phyloP scores from a whole-genome alignment of 2,888 invertebrate genomes.

The Phorcus lineatus region DNA sequence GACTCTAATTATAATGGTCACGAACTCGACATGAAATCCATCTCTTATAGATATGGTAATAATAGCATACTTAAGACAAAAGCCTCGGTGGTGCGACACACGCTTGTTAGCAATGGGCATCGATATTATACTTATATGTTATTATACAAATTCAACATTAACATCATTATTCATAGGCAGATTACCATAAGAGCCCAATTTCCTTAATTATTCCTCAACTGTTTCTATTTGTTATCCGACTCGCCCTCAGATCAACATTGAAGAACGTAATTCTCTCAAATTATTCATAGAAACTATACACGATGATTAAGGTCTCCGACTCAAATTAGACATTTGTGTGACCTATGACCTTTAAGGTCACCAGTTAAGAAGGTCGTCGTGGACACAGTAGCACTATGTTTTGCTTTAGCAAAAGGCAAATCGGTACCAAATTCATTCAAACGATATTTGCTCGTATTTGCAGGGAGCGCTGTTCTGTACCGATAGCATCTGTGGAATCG shows the following conservation, averaged over 20 bases:
- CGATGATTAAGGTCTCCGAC: neutral
- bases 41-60: too few relatives aligned
- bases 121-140: conserved; percentile 9
- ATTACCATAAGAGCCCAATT: neutral
- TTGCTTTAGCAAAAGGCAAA: too few relatives aligned
- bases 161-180: conserved; percentile 18
- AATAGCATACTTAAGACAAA: too few relatives aligned
- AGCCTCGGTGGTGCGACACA: too few relatives aligned
- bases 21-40: too few relatives aligned
- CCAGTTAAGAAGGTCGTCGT: too few relatives aligned
- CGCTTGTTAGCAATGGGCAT: neutral
- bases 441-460: too few relatives aligned
- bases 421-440: too few relatives aligned
- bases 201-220: conserved; percentile 21
- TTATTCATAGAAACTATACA: conserved; percentile 5
- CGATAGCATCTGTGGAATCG: too few relatives aligned
- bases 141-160: conserved; percentile 12
- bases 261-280: conserved; percentile 2
- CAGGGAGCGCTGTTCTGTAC: too few relatives aligned
- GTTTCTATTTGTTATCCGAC: neutral
- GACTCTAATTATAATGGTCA: too few relatives aligned
- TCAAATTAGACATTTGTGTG: conserved; percentile 6
- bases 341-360: neutral
- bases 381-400: too few relatives aligned
- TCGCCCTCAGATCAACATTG: neutral